These are phyloP conservation scores for Eugnorisma glareosa DNA, from an alignment of 2,888 invertebrate species.

Conservation along the genomic window DNA sequence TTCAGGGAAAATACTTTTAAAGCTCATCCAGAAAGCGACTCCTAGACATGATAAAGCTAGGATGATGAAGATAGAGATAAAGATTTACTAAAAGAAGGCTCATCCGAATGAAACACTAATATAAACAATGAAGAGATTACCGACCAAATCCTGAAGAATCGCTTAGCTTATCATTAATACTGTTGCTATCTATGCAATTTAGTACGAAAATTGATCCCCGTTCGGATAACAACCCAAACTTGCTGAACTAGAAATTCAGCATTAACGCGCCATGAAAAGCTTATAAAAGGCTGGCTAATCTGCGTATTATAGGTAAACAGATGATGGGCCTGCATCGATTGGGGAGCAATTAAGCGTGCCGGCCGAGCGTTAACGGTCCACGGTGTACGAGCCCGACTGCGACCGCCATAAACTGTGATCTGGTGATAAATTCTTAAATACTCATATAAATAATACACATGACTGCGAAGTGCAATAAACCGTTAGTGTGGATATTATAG, in stretches of 20 bases:
- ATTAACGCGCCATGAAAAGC: conserved; percentile 43
- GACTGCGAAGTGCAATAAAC: conserved; percentile 58
- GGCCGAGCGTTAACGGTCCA: conserved; percentile 59
- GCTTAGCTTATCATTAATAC: conserved; percentile 2
- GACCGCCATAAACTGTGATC: conserved; percentile 69
- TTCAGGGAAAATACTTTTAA: not conserved
- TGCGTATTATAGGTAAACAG: conserved; percentile 60
- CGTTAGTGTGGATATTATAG: conserved; percentile 50
- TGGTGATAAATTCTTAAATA: conserved; percentile 64
- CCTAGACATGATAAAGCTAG: not conserved
- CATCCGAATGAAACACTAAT: conserved; percentile 17
- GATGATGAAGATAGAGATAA: not conserved
- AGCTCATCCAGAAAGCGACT: not conserved
- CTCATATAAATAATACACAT: conserved; percentile 65
- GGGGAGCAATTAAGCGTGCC: conserved; percentile 68
- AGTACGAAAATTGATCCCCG: conserved; percentile 14
- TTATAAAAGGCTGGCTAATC: conserved; percentile 59
- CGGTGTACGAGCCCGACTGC: conserved; percentile 50
- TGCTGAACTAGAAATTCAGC: conserved; percentile 25
- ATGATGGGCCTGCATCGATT: conserved; percentile 63
- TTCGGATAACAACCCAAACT: conserved; percentile 9
- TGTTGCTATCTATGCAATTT: not conserved
- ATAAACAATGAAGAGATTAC: conserved; percentile 3
- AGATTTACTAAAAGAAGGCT: not conserved
- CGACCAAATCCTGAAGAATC: conserved; percentile 5